Base-by-base conservation (phyloP, 2,888 invertebrate species). In the Sericinus montela region DNA sequence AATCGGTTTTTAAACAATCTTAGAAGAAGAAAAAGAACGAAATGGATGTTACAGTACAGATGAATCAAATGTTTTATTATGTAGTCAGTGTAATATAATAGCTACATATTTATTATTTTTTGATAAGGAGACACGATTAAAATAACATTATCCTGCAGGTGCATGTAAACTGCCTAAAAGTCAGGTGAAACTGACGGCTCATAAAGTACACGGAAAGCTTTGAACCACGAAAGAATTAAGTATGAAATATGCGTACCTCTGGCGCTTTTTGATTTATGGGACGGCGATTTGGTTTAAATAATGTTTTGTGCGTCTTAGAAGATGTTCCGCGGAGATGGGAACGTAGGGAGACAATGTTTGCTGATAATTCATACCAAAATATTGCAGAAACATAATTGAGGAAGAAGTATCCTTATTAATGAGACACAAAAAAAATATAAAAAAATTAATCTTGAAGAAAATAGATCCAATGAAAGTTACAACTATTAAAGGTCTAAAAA, bases 221-320 rank as follows among this genome's bases (percentile, higher is more conserved):
- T 63, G 67, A 71, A 72, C 68, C 72, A 67, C 71, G 72, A 83
- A 87, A 88, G 86, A 88, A 87, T 87, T 89, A 87, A 89, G 76
- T 83, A 88, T 87, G 85, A 89, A 88, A 87, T 88, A 89, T 86
- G 81, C 80, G 77, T 72, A 73, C 75, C 80, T 71, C 68, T 67
- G 80, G 81, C 76, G 75, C 72, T 74, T 62, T 63, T 62, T 88
- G 88, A 89, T 89, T 89, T 89, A 89, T 81, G 77, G 62, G 71
- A 60, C 75, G 69, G 74, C 77, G 71, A 80, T 75, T 64, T 65
- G 58, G 55, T 66, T 69, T 63, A 63, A 67, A 69, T 72, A 65
- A 67, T 68, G 64, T 66, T 67, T 59, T 57, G 48, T 51, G 57
- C 59, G 57, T 62, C 57, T 63, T 54, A 56, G 54, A 50, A 50